Conservation (phyloP, 2,888 invertebrate species). For the Synanthedon tipuliformis region DNA sequence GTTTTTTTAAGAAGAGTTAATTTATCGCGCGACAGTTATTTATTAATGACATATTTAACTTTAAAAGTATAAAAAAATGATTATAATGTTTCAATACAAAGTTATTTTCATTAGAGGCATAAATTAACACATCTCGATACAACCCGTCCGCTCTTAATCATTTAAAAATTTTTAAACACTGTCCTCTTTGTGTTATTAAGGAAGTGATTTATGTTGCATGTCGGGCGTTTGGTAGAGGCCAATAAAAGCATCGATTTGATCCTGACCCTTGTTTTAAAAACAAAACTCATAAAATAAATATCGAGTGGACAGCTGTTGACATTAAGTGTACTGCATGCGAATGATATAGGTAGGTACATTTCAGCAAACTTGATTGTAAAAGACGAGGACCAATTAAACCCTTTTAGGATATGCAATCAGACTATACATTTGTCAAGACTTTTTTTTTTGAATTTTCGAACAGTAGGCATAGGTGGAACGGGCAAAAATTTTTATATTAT, state of each 20-base stretch:
- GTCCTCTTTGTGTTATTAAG: conserved; percentile 52
- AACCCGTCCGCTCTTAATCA: conserved; percentile 36
- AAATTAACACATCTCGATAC: conserved; percentile 10
- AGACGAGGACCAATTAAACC: too few relatives aligned
- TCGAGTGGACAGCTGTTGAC: conserved; percentile 5
- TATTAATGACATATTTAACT: too few relatives aligned
- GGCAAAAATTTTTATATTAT: too few relatives aligned
- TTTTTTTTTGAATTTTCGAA: too few relatives aligned
- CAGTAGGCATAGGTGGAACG: too few relatives aligned
- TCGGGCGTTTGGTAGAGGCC: conserved; percentile 42
- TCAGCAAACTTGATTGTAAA: too few relatives aligned
- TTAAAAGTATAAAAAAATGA: not conserved
- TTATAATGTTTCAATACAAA: conserved; percentile 4
- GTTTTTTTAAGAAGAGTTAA: too few relatives aligned
- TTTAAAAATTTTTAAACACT: conserved; percentile 46
- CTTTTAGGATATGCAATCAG: too few relatives aligned
- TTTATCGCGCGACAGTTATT: too few relatives aligned
- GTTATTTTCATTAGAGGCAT: conserved; percentile 8
- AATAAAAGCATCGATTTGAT: conserved; percentile 51
- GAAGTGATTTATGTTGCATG: conserved; percentile 58
- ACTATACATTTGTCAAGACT: too few relatives aligned
- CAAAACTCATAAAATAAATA: conserved; percentile 39
- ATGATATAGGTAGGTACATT: too few relatives aligned
- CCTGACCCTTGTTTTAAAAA: conserved; percentile 50
- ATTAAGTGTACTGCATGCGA: not conserved